Percentiles rank a stretch among this genome's conserved stretches.
These are phyloP conservation scores for Lethocerus indicus DNA, from an alignment of 1,140 invertebrate species.

Conservation along the genomic window DNA sequence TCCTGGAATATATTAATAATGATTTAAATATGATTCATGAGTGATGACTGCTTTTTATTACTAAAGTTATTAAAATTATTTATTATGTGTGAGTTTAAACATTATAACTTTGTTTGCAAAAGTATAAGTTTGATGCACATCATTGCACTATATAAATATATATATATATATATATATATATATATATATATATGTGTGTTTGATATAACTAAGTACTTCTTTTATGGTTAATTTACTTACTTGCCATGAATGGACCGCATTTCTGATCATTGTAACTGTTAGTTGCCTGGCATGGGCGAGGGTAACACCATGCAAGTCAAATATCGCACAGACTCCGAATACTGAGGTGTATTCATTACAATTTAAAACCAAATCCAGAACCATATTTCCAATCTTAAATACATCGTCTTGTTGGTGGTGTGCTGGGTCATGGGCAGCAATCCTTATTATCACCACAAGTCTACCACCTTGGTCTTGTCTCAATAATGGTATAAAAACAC, in stretches of 20 bases:
- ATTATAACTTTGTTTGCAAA: no score
- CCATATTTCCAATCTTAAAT: conserved; percentile 29
- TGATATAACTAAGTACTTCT: not conserved
- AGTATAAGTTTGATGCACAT: no score
- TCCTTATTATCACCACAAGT: conserved; percentile 35
- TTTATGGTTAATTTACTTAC: conserved; percentile 12
- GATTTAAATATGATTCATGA: no score
- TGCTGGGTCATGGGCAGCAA: conserved; percentile 34
- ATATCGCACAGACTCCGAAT: conserved; percentile 35
- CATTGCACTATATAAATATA: no score
- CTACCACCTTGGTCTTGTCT: conserved; percentile 28
- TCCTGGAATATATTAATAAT: conserved; percentile 25
- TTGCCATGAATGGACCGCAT: conserved; percentile 42
- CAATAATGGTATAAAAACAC: conserved; percentile 35
- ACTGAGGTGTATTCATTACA: conserved; percentile 30
- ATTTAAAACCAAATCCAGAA: conserved; percentile 16
- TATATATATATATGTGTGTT: no score
- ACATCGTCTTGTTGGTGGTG: conserved; percentile 33
- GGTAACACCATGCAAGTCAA: conserved; percentile 37
- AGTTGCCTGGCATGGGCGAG: conserved; percentile 39
- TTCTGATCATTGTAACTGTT: conserved; percentile 35
- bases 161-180: no score
- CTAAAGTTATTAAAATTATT: no score
- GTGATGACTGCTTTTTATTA: no score
- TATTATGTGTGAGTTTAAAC: no score